Conservation (phyloP, 2,797 vertebrate genomes). For the Scarus forsteni region DNA sequence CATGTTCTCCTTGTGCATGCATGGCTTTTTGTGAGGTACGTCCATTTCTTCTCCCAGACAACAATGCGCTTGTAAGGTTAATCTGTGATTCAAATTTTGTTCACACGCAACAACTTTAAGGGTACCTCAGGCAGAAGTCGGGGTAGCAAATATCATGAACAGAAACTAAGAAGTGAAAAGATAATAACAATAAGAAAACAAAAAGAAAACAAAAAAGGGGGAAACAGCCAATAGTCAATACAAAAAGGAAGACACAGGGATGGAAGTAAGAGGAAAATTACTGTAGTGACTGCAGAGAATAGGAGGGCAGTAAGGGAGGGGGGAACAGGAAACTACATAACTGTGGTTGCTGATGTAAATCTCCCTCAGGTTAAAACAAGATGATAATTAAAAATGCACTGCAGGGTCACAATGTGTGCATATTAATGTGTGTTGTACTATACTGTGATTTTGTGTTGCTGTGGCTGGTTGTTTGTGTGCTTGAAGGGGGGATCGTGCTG, state of each 20-base stretch:
- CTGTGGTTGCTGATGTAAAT: constrained; percentile 61
- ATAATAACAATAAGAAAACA: constrained; percentile 9
- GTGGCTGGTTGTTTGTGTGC: constrained; percentile 1
- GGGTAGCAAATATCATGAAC: constrained; percentile 64
- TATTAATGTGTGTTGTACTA: constrained; percentile 12
- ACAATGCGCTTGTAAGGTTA: too few species aligned
- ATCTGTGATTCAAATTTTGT: not conserved
- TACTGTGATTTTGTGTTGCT: constrained; percentile 24
- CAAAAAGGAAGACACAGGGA: not conserved
- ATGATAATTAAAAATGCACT: constrained; percentile 76
- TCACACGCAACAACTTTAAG: too few species aligned
- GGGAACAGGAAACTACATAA: constrained; percentile 27
- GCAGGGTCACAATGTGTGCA: constrained; percentile 58
- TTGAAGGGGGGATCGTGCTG: constrained; percentile 33
- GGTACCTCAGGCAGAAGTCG: too few species aligned
- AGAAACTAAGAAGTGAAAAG: constrained; percentile 34
- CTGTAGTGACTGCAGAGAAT: not conserved
- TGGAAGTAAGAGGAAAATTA: not conserved
- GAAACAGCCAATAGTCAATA: not conserved
- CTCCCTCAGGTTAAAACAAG: constrained; percentile 72
- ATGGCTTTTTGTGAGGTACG: too few species aligned
- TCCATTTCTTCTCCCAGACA: too few species aligned
- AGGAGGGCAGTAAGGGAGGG: not conserved
- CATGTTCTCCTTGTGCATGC: too few species aligned
- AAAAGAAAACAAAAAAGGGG: not conserved